These are phyloP conservation scores for Engystomops pustulosus DNA, from an alignment of 2,113 vertebrate species.

Conservation along the genomic window DNA sequence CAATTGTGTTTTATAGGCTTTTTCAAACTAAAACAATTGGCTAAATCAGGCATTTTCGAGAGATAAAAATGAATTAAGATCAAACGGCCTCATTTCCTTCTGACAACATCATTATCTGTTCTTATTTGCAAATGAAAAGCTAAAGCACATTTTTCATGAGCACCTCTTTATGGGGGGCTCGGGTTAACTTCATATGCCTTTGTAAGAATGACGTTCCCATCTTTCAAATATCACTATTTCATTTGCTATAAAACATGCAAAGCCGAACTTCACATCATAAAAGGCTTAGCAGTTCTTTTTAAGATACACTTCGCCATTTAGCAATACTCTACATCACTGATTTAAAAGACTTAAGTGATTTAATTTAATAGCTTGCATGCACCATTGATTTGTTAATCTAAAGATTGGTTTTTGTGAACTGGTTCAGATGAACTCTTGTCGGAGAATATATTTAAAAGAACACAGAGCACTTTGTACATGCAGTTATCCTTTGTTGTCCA, in stretches of 20 bases:
- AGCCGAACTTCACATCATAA: slow-evolving; percentile 55
- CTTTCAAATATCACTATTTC: slow-evolving; percentile 48
- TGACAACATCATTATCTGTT: slow-evolving; percentile 49
- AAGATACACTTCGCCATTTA: slow-evolving; percentile 58
- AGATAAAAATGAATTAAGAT: slow-evolving; percentile 51
- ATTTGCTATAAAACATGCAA: slow-evolving; percentile 58
- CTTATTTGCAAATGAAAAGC: slow-evolving; percentile 32
- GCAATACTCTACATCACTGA: slow-evolving; percentile 60
- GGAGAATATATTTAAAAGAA: slow-evolving; percentile 59
- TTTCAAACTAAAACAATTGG: slow-evolving; percentile 16
- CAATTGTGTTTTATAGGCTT: neutral
- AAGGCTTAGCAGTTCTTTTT: slow-evolving; percentile 56
- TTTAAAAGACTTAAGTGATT: slow-evolving; percentile 61
- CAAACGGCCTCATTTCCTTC: slow-evolving; percentile 36
- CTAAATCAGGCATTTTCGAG: slow-evolving; percentile 28
- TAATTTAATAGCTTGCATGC: slow-evolving; percentile 60
- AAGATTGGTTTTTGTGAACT: slow-evolving; percentile 59
- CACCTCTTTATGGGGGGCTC: slow-evolving; percentile 34
- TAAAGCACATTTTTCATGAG: slow-evolving; percentile 30
- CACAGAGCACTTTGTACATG: slow-evolving; percentile 42
- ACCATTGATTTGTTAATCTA: slow-evolving; percentile 61
- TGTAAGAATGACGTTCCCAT: slow-evolving; percentile 40
- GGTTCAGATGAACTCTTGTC: slow-evolving; percentile 58
- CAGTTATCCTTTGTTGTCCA: slow-evolving; percentile 31
- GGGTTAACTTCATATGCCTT: slow-evolving; percentile 44